These are phyloP conservation scores for Aphaenogaster rudis DNA, from an alignment of 1,140 invertebrate species.

Conservation along the genomic window DNA sequence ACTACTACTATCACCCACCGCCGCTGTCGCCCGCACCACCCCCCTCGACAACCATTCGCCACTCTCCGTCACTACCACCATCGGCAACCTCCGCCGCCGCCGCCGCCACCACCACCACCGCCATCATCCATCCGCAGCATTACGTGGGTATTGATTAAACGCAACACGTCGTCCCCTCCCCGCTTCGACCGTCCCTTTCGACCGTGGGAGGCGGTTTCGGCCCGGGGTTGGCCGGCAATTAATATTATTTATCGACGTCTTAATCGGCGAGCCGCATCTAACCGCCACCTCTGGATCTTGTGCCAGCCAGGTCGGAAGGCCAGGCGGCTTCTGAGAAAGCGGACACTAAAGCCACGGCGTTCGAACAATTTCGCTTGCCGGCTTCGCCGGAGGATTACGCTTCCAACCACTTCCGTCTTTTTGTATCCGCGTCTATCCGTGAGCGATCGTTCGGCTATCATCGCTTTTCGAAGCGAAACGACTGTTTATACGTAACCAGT, in stretches of 20 bases:
- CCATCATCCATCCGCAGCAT: slow-evolving; percentile 77
- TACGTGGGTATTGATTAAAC: slow-evolving; percentile 86
- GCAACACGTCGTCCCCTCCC: slow-evolving; percentile 77
- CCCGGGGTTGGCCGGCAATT: slow-evolving; percentile 82
- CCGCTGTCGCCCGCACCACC: slow-evolving; percentile 8
- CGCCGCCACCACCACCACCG: slow-evolving; percentile 51
- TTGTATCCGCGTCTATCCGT: not conserved
- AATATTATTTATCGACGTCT: slow-evolving; percentile 87
- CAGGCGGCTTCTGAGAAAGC: slow-evolving; percentile 55
- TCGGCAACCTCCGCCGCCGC: slow-evolving; percentile 56
- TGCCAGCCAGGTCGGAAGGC: slow-evolving; percentile 51
- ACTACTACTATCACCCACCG: slow-evolving; percentile 18
- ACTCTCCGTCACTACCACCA: slow-evolving; percentile 63
- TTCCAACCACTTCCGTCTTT: slow-evolving; percentile 29
- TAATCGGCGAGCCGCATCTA: slow-evolving; percentile 85
- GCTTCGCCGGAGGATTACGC: slow-evolving; percentile 13
- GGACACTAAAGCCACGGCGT: slow-evolving; percentile 5
- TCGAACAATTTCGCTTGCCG: slow-evolving; percentile 24
- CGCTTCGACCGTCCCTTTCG: slow-evolving; percentile 44
- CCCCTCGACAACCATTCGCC: slow-evolving; percentile 40
- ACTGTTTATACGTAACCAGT: not conserved
- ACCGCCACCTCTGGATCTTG: slow-evolving; percentile 70
- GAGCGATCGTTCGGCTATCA: slow-evolving; percentile 45
- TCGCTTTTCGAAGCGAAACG: not conserved
- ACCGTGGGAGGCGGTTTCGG: slow-evolving; percentile 67